A percentile compares a stretch with the other conserved stretches of the same genome.
Conservation (phyloP, 2,888 invertebrate species). For the Hipparchia sbordonii region DNA sequence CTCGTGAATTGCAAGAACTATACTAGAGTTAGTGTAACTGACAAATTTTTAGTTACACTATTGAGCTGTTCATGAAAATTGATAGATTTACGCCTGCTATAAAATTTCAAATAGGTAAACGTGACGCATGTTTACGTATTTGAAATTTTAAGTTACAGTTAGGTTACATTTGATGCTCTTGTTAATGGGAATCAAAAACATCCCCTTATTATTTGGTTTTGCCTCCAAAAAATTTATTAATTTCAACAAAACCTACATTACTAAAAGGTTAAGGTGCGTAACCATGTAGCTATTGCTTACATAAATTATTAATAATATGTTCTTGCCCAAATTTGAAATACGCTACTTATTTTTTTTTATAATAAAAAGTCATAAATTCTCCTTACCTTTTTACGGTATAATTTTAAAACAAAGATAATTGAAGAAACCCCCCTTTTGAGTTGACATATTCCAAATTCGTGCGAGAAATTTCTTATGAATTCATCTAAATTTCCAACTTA, state of each 20-base stretch:
- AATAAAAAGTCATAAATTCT: neutral
- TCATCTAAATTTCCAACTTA: constrained; percentile 28
- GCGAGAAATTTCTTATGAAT: constrained; percentile 5
- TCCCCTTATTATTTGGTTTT: constrained; percentile 1
- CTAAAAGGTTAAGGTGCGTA: constrained; percentile 15
- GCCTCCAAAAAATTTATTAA: neutral
- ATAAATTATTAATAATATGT: neutral
- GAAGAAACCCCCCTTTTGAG: too few relatives aligned
- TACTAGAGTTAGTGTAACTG: neutral
- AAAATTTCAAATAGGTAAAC: too few relatives aligned
- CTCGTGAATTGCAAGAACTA: too few relatives aligned
- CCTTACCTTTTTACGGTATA: neutral
- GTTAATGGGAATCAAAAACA: neutral
- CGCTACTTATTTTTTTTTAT: neutral
- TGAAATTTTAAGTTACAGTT: neutral
- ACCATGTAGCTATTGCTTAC: neutral
- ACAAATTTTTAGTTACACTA: neutral
- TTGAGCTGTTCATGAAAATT: neutral
- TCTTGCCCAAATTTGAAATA: constrained; percentile 14
- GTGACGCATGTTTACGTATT: neutral
- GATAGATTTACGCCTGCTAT: neutral
- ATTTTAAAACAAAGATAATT: neutral
- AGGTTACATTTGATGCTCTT: constrained; percentile 1
- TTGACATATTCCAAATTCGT: constrained; percentile 10
- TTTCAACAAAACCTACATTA: constrained; percentile 17